Base-by-base conservation (phyloP, 2,113 vertebrate species). In the Elephantulus edwardii region DNA sequence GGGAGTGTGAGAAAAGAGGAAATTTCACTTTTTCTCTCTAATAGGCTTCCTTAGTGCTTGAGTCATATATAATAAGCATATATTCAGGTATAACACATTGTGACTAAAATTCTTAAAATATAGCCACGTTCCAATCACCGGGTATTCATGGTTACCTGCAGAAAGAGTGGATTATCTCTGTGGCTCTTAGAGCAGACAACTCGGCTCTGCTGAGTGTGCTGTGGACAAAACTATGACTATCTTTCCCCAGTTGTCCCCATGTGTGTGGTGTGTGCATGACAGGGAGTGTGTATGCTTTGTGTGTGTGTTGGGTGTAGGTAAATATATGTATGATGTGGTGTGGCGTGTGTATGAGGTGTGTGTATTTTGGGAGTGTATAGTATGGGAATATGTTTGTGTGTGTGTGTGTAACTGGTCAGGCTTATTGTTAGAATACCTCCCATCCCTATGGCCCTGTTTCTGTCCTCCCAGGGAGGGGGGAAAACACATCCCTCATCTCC, bases 291-390 rank as follows among this genome's bases (percentile, higher is more conserved):
- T n/a, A n/a, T n/a, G n/a, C n/a, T n/a, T n/a, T 10, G 12, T 1
- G 6, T 6, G n/a, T 12, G 20, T 3, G 10, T 3, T n/a, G 24
- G 6, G 20, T 35, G 64, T 19, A 7, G 8, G n/a, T 24, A 56
- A 6, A 56, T 24, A 56, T n/a, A n/a, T n/a, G n/a, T n/a, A n/a
- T n/a, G n/a, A n/a, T n/a, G n/a, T n/a, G n/a, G 52, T 19, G 33
- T 1, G 33, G 70, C 19, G 8, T 44, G 60, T 24, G 3, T 3
- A 3, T 7, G 17, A n/a, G n/a, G n/a, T n/a, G n/a, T n/a, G n/a
- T n/a, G n/a, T n/a, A n/a, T n/a, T n/a, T n/a, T n/a, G 54, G 54
- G 54, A 56, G 8, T 24, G 20, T 22, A 13, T 56, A 22, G 54
- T 56, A 8, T 56, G 38, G 13, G 38, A 30, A 16, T n/a, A n/a